Evolutionary conservation across 1,140 invertebrate genomes (phyloP), one percentile per base, ranked within the genome.

Genomic region (Camponotus floridanus): DNA sequence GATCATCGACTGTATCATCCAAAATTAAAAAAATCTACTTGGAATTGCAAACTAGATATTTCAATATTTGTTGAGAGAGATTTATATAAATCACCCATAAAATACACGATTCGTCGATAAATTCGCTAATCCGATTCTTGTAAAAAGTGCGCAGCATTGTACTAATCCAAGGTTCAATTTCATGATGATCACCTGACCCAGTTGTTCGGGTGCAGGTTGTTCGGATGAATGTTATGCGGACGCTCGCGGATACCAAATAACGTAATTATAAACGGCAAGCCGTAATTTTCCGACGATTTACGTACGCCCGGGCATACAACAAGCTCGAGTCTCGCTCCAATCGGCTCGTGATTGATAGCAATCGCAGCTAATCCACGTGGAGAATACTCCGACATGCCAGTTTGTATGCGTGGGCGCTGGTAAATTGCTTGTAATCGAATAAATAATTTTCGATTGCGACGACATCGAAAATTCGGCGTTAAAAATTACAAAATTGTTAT

Each of bases 101-200:
- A 15, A 48, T 13, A 15, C 62, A 83, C 39, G 45, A 74, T 74
- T 83, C 57, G 80, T 70, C 39, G 70, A 83, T 83, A 83, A 83
- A 73, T 61, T 83, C 51, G 42, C 62, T 83, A 76, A 83, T 83
- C 68, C 68, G 18, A 36, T 39, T 11, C 33, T n/a, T 70, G 62
- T 21, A 11, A 59, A 36, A 83, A 76, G 39, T 61, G 73, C 70
- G 51, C 13, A 48, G 6, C 45, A 76, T 57, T 45, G 3, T 48
- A 15, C 13, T 6, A 76, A 74, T 83, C 74, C 74, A 76, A 76
- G 74, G 55, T 26, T 83, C 9, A 78, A 64, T 78, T 64, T 39
- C 39, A 21, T 31, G 39, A 65, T n/a, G 26, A 33, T 76, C 31
- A 9, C 74, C 21, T n/a, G 33, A 45, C 45, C 45, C 13, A 48